Evolutionary conservation across 2,113 vertebrate genomes (phyloP).

Genomic region (Pseudopipra pipra): DNA sequence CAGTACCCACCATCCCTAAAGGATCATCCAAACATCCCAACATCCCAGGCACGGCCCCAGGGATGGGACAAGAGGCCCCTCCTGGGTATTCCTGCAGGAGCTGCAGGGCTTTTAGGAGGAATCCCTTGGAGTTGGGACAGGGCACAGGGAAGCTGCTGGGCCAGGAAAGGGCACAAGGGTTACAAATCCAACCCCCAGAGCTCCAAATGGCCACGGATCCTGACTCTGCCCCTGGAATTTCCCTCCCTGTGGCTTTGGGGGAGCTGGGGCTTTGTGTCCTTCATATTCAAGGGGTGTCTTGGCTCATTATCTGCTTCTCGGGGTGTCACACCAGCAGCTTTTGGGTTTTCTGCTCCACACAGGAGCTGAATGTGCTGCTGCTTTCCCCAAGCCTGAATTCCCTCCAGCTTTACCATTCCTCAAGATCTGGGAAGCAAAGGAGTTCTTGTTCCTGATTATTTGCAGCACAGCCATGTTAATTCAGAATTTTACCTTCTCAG

Average conservation of each 20-base stretch:
- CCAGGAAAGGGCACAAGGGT: not conserved
- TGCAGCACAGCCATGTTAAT: rapidly evolving
- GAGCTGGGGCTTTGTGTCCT: rapidly evolving
- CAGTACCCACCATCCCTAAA: too few species aligned
- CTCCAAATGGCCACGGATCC: not conserved
- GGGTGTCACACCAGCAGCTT: not conserved
- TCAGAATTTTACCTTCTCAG: not conserved
- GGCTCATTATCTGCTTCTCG: not conserved
- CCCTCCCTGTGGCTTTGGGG: not conserved
- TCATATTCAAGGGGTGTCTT: not conserved
- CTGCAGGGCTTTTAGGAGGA: not conserved
- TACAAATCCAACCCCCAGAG: not conserved
- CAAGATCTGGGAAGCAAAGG: not conserved
- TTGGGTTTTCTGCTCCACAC: not conserved
- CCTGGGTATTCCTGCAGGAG: not conserved
- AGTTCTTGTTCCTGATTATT: not conserved
- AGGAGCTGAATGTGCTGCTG: not conserved
- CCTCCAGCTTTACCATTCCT: not conserved
- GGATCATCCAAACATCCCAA: not conserved
- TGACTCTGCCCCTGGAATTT: not conserved
- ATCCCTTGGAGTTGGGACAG: rapidly evolving
- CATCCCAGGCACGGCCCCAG: not conserved
- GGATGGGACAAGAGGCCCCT: not conserved
- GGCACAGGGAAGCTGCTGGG: not conserved
- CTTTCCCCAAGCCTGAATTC: not conserved